Evolutionary conservation across 2,113 vertebrate genomes (phyloP).

Genomic region (Lethenteron reissneri): DNA sequence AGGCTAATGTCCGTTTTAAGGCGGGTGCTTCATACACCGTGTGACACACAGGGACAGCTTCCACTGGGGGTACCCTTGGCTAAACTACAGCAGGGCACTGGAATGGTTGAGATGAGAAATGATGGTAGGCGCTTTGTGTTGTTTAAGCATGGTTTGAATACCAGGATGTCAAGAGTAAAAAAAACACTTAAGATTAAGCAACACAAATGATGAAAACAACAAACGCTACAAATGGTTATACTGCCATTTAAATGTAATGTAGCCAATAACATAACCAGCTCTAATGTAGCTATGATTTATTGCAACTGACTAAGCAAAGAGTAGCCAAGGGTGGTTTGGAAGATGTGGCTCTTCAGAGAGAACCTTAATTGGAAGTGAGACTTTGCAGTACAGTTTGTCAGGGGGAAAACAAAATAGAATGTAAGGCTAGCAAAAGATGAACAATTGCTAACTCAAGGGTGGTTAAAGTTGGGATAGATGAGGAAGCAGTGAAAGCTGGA

Average conservation of each 20-base stretch:
- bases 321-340: background rate
- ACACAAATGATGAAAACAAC: background rate
- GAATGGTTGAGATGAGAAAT: no score
- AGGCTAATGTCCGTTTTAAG: no score
- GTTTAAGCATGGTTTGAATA: constrained; percentile 8
- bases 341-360: background rate
- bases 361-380: no score
- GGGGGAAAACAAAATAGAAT: background rate
- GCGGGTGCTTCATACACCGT: no score
- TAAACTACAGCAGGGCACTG: no score
- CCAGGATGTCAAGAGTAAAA: constrained; percentile 14
- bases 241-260: background rate
- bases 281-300: background rate
- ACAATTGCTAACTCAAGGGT: background rate
- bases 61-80: no score
- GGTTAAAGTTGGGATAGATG: background rate
- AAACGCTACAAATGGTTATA: background rate
- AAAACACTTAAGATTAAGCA: background rate
- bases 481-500: no score
- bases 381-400: no score
- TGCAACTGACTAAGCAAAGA: background rate
- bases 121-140: no score
- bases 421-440: background rate
- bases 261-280: no score
- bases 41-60: no score